Evolutionary conservation across 92 coral and sea anemone genomes (phyloP).

Genomic region (Phenganax subtilis): DNA sequence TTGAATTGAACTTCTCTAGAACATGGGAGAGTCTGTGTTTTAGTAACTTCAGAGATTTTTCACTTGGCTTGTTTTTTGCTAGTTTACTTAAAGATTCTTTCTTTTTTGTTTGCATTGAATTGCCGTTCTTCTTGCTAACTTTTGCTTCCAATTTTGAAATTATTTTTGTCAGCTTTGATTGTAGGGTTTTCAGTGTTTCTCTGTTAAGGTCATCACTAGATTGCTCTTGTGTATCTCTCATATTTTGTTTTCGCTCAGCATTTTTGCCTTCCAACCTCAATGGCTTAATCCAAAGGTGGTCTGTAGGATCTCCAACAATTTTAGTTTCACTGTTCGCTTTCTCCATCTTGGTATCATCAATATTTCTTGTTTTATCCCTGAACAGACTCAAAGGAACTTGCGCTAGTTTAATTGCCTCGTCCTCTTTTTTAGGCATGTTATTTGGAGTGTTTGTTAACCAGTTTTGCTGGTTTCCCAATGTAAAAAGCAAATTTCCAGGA

Average conservation of each 20-base stretch:
- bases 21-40: conserved; percentile 15
- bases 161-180: conserved; percentile 19
- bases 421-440: background rate
- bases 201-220: background rate
- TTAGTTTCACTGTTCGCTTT: background rate
- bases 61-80: conserved; percentile 14
- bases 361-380: background rate
- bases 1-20: conserved; percentile 14
- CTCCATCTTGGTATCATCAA: background rate
- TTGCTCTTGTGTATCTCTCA: background rate
- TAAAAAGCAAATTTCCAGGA: conserved; percentile 14
- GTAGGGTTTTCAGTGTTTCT: conserved; percentile 20
- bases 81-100: background rate
- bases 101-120: background rate
- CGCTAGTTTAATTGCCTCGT: conserved; percentile 23
- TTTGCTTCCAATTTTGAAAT: conserved; percentile 33
- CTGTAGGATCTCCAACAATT: background rate
- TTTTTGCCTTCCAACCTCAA: background rate
- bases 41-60: background rate
- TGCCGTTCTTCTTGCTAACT: conserved; percentile 21
- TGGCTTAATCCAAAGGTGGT: conserved; percentile 1
- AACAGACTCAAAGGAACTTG: conserved; percentile 14
- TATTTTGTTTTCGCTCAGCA: too few relatives aligned
- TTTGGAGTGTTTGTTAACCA: background rate
- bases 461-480: background rate